Evolutionary conservation across 1,140 invertebrate species (phyloP), one percentile per base, ranked within the genome.

Genomic region (Pogonomyrmex californicus): DNA sequence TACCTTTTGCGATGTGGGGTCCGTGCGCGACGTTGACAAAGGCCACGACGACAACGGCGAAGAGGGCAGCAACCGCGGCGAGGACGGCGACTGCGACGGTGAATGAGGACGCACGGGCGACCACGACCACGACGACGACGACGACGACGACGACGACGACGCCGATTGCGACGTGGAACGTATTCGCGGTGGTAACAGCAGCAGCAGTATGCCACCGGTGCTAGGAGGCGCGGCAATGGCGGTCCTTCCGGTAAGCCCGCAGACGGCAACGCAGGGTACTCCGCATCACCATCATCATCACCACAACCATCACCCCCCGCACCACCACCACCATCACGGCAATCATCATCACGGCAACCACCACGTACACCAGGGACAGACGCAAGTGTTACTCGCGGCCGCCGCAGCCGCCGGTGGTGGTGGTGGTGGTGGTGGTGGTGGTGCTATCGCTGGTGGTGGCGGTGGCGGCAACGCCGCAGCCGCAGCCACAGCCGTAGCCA

Each of bases 181-280:
- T 47, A 47, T 68, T 49, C 44, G 62, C 36, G 38, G 17, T 17
- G 70, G 56, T 82, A 73, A 85, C 30, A 12, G 54, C 49, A 56
- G 47, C 77, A 91, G 73, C 86, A 93, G 91, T 78, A 95, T 95
- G 95, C 94, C 95, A 93, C 94, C 95, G 91, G 94, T 95, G 91
- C 87, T 95, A 95, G 94, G 95, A 92, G 95, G 94, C 82, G 94
- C 94, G 88, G 92, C 95, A 92, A 95, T 95, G 95, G 95, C 95
- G 93, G 94, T 95, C 86, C 95, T 95, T 94, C 95, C 95, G 93
- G 94, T 95, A 91, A 95, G 94, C 91, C 94, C 95, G 93, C 94
- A 95, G 89, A 95, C 94, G 92, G 95, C 94, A 91, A 94, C 94
- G 86, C 94, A 95, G 92, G 94, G 93, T 90, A 93, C 89, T 88